Base-by-base conservation (phyloP, 1,140 invertebrate genomes). In the Drosophila tani region DNA sequence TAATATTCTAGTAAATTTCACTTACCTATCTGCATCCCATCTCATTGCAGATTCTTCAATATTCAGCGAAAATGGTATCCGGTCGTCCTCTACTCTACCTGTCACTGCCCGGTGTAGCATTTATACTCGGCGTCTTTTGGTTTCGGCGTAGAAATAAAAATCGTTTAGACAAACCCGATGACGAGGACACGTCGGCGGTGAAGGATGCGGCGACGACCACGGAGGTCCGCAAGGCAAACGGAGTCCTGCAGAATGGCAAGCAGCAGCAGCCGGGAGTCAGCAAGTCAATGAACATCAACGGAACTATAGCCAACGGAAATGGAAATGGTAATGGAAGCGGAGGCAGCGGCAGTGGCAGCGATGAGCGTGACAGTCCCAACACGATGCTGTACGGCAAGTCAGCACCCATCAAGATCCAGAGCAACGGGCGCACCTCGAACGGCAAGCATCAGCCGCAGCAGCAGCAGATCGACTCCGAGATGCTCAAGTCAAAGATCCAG, bases 1-100 rank as follows among this genome's bases (percentile, higher is more conserved):
- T 15, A n/a, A n/a, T 3, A 41, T 2, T 2, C 8, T 7, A n/a
- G 15, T 15, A 1, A 41, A n/a, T 4, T 4, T 5, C 4, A 12
- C 40, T 41, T 7, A 40, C 38, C 5, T 6, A n/a, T 7, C 40
- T 41, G 40, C 15, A 1, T n/a, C 49, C 14, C 8, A 24, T 24
- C 27, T n/a, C 45, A 11, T 84, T 82, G 27, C 74, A 91, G 81
- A 90, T 82, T 87, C 57, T 87, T 86, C 91, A 91, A 91, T 84
- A 93, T 91, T 93, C 91, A 91, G 80, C 81, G 86, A 91, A 92
- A 91, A 93, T 93, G 92, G 91, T 92, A 83, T 91, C 88, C 79
- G 82, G 91, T 90, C 92, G 91, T 81, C 92, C 92, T 69, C 66
- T 93, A 69, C 81, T 93, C 74, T 93, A 92, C 81, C 69, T 93